These are phyloP conservation scores for Lacerta viridis DNA, from an alignment of 2,797 vertebrate species.

Conservation along the genomic window DNA sequence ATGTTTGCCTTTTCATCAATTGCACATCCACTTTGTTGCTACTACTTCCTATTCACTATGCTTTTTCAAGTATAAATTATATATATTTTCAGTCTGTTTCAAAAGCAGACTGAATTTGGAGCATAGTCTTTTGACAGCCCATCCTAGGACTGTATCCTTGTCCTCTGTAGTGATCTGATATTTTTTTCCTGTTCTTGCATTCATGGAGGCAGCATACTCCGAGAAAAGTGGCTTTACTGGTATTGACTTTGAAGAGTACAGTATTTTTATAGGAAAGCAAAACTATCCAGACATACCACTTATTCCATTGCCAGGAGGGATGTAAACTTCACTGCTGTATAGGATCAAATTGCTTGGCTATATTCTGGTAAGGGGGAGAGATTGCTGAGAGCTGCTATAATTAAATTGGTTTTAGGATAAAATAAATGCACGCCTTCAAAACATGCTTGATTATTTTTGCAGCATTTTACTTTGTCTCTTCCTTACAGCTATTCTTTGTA, in stretches of 20 bases:
- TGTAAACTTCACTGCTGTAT: not conserved
- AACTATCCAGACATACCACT: not conserved
- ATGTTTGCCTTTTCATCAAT: not conserved
- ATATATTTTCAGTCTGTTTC: not conserved
- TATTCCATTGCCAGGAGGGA: not conserved
- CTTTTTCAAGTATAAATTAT: not conserved
- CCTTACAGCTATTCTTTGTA: slow-evolving; percentile 40
- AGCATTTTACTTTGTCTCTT: slow-evolving; percentile 61
- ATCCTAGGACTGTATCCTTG: not conserved
- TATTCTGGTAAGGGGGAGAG: slow-evolving; percentile 34
- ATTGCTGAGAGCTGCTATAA: slow-evolving; percentile 43
- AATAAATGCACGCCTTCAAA: slow-evolving; percentile 50
- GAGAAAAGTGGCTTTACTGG: not conserved
- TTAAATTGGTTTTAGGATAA: slow-evolving; percentile 62
- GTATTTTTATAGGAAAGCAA: not conserved
- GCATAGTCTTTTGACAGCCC: not conserved
- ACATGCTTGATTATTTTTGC: slow-evolving; percentile 30
- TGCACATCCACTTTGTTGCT: not conserved
- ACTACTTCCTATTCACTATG: not conserved
- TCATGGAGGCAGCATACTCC: not conserved
- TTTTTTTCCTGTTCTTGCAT: not conserved
- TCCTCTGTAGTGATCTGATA: not conserved
- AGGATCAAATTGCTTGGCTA: slow-evolving; percentile 58
- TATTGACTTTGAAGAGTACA: accelerated
- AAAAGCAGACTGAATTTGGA: not conserved